Evolutionary conservation across 1,140 invertebrate species (phyloP).

Genomic region (Lutraria rhynchaena): DNA sequence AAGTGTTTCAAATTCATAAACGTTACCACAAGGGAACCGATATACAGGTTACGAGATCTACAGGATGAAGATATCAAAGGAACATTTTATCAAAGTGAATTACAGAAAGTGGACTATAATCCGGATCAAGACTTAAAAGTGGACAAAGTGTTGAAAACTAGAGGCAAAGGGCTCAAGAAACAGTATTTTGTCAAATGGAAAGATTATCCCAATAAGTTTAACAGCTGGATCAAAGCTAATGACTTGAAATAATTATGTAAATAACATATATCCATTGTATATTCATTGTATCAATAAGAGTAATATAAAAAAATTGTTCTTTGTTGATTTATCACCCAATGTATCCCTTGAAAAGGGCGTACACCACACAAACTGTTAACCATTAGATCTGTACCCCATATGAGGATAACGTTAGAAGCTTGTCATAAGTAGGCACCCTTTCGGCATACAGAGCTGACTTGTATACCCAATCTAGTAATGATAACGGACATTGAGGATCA

Average conservation of each 20-base stretch:
- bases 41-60: background rate
- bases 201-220: conserved; percentile 49
- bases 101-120: conserved; percentile 48
- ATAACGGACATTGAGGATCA: too few relatives aligned
- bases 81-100: conserved; percentile 55
- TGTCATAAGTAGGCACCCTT: too few relatives aligned
- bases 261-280: too few relatives aligned
- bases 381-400: too few relatives aligned
- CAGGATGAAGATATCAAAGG: conserved; percentile 27
- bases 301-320: too few relatives aligned
- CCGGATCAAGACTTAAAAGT: conserved; percentile 48
- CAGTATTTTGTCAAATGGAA: conserved; percentile 57
- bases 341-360: too few relatives aligned
- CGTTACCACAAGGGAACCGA: conserved; percentile 13
- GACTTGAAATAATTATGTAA: conserved; percentile 79
- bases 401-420: too few relatives aligned
- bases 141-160: conserved; percentile 55
- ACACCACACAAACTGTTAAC: too few relatives aligned
- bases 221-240: conserved; percentile 11
- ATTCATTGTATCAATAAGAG: too few relatives aligned
- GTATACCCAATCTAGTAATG: too few relatives aligned
- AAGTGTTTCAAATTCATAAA: conserved; percentile 9
- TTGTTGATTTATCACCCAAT: too few relatives aligned
- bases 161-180: conserved; percentile 61
- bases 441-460: too few relatives aligned